These are phyloP conservation scores for Pantelozetes paolii DNA, from an alignment of 2,888 invertebrate genomes.

Conservation along the genomic window DNA sequence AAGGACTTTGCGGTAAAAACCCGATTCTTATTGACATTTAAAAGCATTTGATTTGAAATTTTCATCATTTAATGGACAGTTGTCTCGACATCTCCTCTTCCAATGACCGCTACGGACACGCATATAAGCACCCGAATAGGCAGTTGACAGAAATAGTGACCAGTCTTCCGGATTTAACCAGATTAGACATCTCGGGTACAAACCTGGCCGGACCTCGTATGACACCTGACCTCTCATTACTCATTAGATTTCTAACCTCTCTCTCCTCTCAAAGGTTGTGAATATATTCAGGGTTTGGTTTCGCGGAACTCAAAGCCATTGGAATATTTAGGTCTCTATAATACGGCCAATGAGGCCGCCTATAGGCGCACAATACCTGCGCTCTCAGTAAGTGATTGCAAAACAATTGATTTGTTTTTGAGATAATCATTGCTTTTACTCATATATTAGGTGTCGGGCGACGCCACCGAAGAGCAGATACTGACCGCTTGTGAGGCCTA, in stretches of 20 bases:
- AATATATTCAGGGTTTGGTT: slow-evolving; percentile 79
- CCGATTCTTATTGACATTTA: neutral
- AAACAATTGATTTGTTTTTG: neutral
- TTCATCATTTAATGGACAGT: slow-evolving; percentile 50
- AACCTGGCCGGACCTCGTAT: slow-evolving; percentile 70
- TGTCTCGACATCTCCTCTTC: slow-evolving; percentile 75
- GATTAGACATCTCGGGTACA: slow-evolving; percentile 91
- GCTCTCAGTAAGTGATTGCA: slow-evolving; percentile 50
- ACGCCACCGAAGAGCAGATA: slow-evolving; percentile 84
- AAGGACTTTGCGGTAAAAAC: slow-evolving; percentile 38
- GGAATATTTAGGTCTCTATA: slow-evolving; percentile 85
- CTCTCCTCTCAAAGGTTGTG: slow-evolving; percentile 15
- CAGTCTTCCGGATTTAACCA: slow-evolving; percentile 68
- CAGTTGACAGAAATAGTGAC: slow-evolving; percentile 67
- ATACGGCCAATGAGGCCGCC: slow-evolving; percentile 82
- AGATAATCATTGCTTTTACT: too few species aligned
- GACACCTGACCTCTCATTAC: slow-evolving; percentile 2
- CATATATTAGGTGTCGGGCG: slow-evolving; percentile 70
- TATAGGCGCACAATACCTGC: slow-evolving; percentile 87
- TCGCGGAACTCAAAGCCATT: slow-evolving; percentile 70
- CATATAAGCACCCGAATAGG: slow-evolving; percentile 70
- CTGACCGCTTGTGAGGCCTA: slow-evolving; percentile 74
- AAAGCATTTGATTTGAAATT: neutral
- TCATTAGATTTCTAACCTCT: neutral
- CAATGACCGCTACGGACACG: slow-evolving; percentile 55